These are phyloP conservation scores for Montipora sp. DNA, from an alignment of 64 coral and sea anemone species.

Conservation along the genomic window DNA sequence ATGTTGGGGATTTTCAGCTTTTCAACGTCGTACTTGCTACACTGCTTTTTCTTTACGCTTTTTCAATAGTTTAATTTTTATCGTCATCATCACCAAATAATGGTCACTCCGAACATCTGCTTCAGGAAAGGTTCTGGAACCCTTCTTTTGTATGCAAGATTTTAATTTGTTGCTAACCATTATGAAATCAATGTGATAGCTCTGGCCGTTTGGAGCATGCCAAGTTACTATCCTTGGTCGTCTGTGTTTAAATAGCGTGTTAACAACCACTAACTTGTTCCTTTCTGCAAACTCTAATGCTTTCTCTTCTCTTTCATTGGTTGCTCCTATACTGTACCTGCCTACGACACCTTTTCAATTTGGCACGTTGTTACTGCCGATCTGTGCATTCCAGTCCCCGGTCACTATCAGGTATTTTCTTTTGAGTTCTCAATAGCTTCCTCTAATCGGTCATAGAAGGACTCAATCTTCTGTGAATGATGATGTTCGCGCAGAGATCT, in stretches of 20 bases:
- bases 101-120: constrained; percentile 25
- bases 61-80: constrained; percentile 2
- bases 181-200: constrained; percentile 21
- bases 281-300: constrained; percentile 18
- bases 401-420: too few relatives aligned
- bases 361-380: too few relatives aligned
- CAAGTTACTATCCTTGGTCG: constrained; percentile 7
- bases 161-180: neutral
- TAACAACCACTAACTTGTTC: neutral
- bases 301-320: too few relatives aligned
- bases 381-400: too few relatives aligned
- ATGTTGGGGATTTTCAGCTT: constrained; percentile 17
- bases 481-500: too few relatives aligned
- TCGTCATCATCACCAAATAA: neutral
- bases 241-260: constrained; percentile 8
- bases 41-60: neutral
- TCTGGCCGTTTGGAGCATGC: neutral
- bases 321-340: too few relatives aligned
- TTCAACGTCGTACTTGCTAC: constrained; percentile 17
- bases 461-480: too few relatives aligned
- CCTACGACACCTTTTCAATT: too few relatives aligned
- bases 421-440: too few relatives aligned
- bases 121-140: constrained; percentile 4
- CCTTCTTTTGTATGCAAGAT: constrained; percentile 6
- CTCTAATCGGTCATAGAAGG: too few relatives aligned